Conservation (phyloP, 2,888 invertebrate species). For the Heliconius aoede region DNA sequence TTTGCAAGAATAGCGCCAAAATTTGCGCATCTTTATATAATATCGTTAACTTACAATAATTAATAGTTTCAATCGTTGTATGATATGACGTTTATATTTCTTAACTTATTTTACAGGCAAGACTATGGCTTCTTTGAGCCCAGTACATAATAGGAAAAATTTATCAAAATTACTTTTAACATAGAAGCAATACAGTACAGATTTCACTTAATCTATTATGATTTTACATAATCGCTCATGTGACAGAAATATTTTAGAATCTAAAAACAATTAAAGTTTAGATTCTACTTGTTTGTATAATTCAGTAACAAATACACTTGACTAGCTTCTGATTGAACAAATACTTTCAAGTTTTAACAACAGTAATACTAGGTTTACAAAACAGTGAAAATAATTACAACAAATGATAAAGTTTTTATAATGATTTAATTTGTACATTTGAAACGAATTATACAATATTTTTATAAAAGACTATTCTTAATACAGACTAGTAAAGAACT, state of each 20-base stretch:
- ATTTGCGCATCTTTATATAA: neutral
- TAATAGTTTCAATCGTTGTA: constrained; percentile 18
- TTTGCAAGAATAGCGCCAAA: neutral
- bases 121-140: neutral
- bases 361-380: constrained; percentile 18
- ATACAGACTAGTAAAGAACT: constrained; percentile 7
- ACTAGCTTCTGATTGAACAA: constrained; percentile 46
- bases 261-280: neutral
- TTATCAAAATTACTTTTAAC: neutral
- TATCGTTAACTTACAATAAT: neutral
- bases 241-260: neutral
- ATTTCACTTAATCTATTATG: neutral
- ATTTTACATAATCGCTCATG: neutral
- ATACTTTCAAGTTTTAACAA: constrained; percentile 31
- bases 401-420: neutral
- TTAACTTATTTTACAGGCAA: neutral
- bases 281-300: constrained; percentile 6
- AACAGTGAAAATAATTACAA: constrained; percentile 4
- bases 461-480: neutral
- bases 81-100: neutral
- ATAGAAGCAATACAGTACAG: neutral
- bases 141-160: neutral
- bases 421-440: constrained; percentile 10
- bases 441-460: neutral
- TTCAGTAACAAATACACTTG: constrained; percentile 45